These are phyloP conservation scores for Apodemus sylvaticus DNA, from an alignment of 2,113 vertebrate genomes.

Conservation along the genomic window DNA sequence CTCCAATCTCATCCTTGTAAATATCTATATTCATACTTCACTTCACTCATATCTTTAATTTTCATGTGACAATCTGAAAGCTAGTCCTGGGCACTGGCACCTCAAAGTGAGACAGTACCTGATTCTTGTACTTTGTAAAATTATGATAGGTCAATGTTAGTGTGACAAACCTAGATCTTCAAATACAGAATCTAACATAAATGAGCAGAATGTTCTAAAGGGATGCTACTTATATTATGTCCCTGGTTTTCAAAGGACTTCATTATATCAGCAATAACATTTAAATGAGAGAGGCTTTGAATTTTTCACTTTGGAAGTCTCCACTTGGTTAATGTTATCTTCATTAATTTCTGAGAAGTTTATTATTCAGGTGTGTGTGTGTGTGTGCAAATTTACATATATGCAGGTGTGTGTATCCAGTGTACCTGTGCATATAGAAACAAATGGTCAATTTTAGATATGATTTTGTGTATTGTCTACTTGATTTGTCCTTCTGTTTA, in stretches of 20 bases:
- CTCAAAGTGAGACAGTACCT: not conserved
- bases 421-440: not conserved
- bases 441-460: not conserved
- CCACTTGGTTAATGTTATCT: not conserved
- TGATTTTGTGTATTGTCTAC: not conserved
- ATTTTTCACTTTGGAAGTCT: not conserved
- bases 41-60: not conserved
- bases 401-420: too few species aligned
- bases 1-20: not conserved
- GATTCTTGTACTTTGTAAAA: not conserved
- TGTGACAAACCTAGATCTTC: not conserved
- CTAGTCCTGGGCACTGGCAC: not conserved
- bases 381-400: not conserved
- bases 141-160: not conserved
- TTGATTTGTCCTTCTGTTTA: not conserved
- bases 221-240: too few species aligned
- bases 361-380: not conserved
- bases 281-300: not conserved
- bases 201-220: not conserved
- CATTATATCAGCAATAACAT: not conserved
- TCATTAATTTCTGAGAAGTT: not conserved
- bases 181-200: not conserved
- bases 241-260: not conserved
- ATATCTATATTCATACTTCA: accelerated
- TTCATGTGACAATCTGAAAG: not conserved